Percentiles rank a stretch among this genome's conserved stretches.
These are phyloP conservation scores for Notodonta dromedarius DNA, from an alignment of 2,888 invertebrate genomes.

Conservation along the genomic window DNA sequence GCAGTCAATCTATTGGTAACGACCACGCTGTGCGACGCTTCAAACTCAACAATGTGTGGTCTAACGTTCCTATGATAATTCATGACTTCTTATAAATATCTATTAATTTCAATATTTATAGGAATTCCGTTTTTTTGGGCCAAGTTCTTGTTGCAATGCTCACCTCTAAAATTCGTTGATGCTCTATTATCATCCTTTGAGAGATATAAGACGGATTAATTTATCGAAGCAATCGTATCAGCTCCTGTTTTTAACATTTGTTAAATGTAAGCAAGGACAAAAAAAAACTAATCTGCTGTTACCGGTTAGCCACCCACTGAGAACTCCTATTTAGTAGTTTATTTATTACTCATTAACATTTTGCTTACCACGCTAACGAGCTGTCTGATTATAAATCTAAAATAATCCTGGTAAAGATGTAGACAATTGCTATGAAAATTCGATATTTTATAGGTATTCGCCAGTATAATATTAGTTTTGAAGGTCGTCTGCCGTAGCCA, in stretches of 20 bases:
- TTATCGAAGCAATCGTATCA: too few relatives aligned
- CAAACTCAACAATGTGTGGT: slow-evolving; percentile 30
- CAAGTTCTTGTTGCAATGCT: too few relatives aligned
- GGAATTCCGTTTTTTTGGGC: too few relatives aligned
- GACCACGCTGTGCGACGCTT: slow-evolving; percentile 16
- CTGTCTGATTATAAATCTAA: background rate
- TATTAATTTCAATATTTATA: too few relatives aligned
- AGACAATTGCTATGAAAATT: background rate
- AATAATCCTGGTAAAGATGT: background rate
- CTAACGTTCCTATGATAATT: slow-evolving; percentile 9
- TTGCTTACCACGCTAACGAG: background rate
- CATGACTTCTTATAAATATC: background rate
- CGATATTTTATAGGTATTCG: slow-evolving; percentile 4
- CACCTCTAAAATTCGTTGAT: too few relatives aligned
- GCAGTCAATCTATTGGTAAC: slow-evolving; percentile 13
- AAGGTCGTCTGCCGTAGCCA: slow-evolving; percentile 35
- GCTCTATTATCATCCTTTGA: too few relatives aligned
- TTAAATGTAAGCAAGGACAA: background rate
- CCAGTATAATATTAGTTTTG: slow-evolving; percentile 22
- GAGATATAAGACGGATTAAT: too few relatives aligned
- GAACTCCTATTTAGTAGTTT: background rate
- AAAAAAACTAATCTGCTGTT: background rate
- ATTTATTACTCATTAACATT: slow-evolving; percentile 1
- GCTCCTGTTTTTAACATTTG: too few relatives aligned
- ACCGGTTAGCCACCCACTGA: background rate